Percentiles rank a stretch among this genome's conserved stretches.
Evolutionary conservation across 2,113 vertebrate species (phyloP).

Genomic region (Dascyllus trimaculatus): DNA sequence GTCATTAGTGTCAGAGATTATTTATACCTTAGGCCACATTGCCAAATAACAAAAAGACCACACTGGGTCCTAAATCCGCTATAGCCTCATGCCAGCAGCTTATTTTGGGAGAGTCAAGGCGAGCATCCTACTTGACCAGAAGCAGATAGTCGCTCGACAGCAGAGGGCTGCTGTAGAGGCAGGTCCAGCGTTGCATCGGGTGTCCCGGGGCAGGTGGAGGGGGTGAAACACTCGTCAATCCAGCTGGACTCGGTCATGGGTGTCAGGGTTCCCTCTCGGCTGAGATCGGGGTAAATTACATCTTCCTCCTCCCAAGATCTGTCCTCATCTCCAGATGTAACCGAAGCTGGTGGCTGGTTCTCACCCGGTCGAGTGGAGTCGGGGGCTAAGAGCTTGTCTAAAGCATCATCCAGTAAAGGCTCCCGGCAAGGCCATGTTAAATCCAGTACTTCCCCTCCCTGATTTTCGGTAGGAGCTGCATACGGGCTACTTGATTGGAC

Average conservation of each 20-base stretch:
- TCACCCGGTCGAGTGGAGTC: constrained; percentile 20
- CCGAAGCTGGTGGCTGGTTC: constrained; percentile 31
- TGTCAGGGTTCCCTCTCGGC: constrained; percentile 73
- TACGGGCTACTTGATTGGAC: constrained; percentile 39
- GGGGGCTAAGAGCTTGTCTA: constrained; percentile 71
- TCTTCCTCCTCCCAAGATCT: constrained; percentile 77
- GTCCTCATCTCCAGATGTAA: constrained; percentile 65
- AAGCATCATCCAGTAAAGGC: constrained; percentile 72
- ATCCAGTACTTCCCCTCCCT: constrained; percentile 42
- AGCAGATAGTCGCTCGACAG: constrained; percentile 89
- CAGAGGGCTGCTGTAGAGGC: constrained; percentile 77
- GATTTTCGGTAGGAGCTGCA: constrained; percentile 38
- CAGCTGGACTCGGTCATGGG: constrained; percentile 82
- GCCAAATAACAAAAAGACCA: constrained; percentile 44
- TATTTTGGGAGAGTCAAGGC: constrained; percentile 71
- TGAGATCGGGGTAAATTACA: constrained; percentile 61
- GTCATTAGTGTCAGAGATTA: constrained; percentile 26
- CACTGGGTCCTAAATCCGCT: constrained; percentile 32
- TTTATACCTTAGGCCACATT: constrained; percentile 29
- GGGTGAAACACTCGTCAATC: constrained; percentile 74
- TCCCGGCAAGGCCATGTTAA: constrained; percentile 73
- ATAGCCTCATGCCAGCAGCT: constrained; percentile 48
- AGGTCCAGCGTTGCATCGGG: constrained; percentile 77
- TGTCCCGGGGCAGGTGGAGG: constrained; percentile 66
- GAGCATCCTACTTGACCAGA: constrained; percentile 92